Base-by-base conservation (phyloP, 2,797 vertebrate species). In the Selene dorsalis region DNA sequence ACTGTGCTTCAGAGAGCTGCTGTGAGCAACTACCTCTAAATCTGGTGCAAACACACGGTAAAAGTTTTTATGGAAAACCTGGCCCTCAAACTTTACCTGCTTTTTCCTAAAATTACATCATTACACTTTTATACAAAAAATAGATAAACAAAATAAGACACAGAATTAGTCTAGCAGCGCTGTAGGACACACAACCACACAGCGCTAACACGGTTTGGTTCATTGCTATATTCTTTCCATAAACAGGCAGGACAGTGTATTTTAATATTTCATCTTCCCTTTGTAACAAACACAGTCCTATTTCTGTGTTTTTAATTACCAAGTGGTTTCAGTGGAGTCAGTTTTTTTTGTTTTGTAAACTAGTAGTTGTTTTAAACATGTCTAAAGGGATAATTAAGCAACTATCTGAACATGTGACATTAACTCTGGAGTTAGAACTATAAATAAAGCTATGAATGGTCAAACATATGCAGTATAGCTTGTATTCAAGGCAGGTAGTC, bases 111-210 rank as follows among this genome's bases (percentile, higher is more conserved):
- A 38, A 38, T 38, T 38, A 43, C 14, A 14, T 43, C 2, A 43
- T 43, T 43, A 14, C 4, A 14, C 12, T 43, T 43, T 43, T 43
- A 5, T 43, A 43, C 4, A 16, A 17, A 14, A 14, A 43, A 5
- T 14, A 17, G 41, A 17, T 17, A 14, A 43, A 43, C 41, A 43
- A 17, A 3, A 14, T 12, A 43, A 43, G 41, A 43, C 11, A 30
- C 30, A 30, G 30, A 30, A 30, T 30, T 30, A 30, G 30, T 3
- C 30, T n/a, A n/a, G n/a, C n/a, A n/a, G n/a, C 87, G 9, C 91
- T 98, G 92, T 95, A 96, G 87, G 94, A 94, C 26, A 95, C 91
- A 24, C 94, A 92, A 67, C 95, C 95, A 10, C 95, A 94, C 67
- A 90, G 94, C 30, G 84, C 94, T 26, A 94, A 96, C 84, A 91